Conservation (phyloP, 2,113 vertebrate species). For the Romanogobio albipinnatus region DNA sequence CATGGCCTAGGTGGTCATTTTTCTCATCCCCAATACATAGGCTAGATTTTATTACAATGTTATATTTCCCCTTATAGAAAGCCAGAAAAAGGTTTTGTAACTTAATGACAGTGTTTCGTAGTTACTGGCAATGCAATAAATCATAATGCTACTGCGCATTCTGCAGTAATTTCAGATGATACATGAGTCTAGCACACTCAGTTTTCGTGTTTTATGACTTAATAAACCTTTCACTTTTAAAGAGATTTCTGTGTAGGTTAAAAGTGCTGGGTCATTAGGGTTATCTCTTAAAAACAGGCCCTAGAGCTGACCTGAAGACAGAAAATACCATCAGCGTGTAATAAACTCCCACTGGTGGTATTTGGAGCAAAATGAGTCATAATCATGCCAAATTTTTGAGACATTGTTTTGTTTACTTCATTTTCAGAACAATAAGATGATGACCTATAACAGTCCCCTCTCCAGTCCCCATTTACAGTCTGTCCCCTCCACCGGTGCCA, state of each 20-base stretch:
- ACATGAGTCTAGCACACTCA: not conserved
- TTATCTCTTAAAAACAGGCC: not conserved
- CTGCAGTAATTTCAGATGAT: not conserved
- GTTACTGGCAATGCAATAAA: not conserved
- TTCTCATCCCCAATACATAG: not conserved
- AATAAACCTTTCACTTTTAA: conserved; percentile 19
- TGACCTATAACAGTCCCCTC: conserved; percentile 72
- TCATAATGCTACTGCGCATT: not conserved
- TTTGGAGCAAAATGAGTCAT: conserved; percentile 4
- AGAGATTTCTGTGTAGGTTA: conserved; percentile 22
- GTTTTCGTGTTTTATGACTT: conserved; percentile 5
- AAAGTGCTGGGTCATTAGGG: not conserved
- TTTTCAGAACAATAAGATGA: conserved; percentile 83
- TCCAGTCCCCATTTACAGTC: conserved; percentile 45
- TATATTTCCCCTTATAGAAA: no score
- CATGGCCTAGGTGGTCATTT: no score
- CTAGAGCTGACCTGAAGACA: not conserved
- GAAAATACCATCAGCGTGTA: not conserved
- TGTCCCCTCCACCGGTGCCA: conserved; percentile 51
- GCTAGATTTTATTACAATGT: no score
- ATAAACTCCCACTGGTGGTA: conserved; percentile 5
- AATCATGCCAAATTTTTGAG: not conserved
- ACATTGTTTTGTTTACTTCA: not conserved
- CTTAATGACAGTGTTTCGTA: not conserved
- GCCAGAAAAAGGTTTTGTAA: not conserved